Evolutionary conservation across 1,140 invertebrate genomes (phyloP).

Genomic region (Phymastichus coffea): DNA sequence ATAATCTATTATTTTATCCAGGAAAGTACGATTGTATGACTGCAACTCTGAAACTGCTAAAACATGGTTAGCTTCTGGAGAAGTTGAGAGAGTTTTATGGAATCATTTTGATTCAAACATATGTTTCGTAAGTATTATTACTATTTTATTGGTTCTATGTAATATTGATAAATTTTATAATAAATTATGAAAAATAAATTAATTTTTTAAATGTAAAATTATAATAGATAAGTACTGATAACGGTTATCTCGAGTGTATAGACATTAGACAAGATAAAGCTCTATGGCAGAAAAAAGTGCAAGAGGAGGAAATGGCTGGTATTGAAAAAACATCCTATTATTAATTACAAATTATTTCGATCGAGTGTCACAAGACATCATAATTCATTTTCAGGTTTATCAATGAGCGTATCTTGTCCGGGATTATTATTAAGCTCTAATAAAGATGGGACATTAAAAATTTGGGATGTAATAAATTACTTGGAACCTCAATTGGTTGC

Average conservation of each 20-base stretch:
- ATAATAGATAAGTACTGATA: constrained; percentile 72
- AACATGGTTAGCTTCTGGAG: constrained; percentile 72
- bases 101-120: constrained; percentile 71
- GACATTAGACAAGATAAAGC: constrained; percentile 70
- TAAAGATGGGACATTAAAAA: constrained; percentile 72
- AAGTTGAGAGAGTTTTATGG: constrained; percentile 90
- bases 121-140: constrained; percentile 69
- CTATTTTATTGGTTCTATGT: constrained; percentile 3
- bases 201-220: constrained; percentile 18
- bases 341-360: too few species aligned
- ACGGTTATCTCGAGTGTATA: constrained; percentile 76
- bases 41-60: constrained; percentile 69
- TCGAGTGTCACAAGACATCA: too few species aligned
- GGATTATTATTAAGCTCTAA: constrained; percentile 73
- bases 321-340: constrained; percentile 17
- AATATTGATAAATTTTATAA: background rate
- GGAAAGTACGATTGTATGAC: constrained; percentile 74
- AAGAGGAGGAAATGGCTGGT: constrained; percentile 80
- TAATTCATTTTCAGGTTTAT: constrained; percentile 59
- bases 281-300: constrained; percentile 77
- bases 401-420: constrained; percentile 66
- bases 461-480: constrained; percentile 69
- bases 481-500: constrained; percentile 53
- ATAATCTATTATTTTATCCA: constrained; percentile 36
- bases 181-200: background rate